Percentiles rank a stretch among this genome's conserved stretches.
These are phyloP conservation scores for Drosophila melanosoma DNA, from an alignment of 2,888 invertebrate species.

Conservation along the genomic window DNA sequence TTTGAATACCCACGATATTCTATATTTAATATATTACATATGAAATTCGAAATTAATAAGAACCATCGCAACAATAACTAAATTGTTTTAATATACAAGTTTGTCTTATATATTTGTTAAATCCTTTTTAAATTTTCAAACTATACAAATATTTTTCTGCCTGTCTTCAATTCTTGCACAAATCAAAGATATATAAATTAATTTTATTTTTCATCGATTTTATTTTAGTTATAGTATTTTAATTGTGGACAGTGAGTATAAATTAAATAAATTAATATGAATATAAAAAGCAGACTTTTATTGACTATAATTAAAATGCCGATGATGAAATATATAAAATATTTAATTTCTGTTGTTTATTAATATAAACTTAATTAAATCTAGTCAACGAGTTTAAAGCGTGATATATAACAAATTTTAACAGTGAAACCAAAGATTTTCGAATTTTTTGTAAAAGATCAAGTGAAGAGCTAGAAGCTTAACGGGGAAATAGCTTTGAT, in stretches of 20 bases:
- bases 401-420: background rate
- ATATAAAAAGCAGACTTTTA: background rate
- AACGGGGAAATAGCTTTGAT: constrained; percentile 54
- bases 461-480: constrained; percentile 10
- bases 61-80: background rate
- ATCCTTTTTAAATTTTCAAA: background rate
- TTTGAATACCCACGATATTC: background rate
- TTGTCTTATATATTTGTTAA: background rate
- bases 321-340: background rate
- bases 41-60: background rate
- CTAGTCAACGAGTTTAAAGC: background rate
- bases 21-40: background rate
- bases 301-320: background rate
- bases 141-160: background rate
- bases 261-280: background rate
- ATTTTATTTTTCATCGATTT: too few species aligned
- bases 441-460: background rate
- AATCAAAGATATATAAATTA: background rate
- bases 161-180: background rate
- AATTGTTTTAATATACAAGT: background rate
- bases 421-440: background rate
- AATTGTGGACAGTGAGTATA: background rate
- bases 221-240: background rate
- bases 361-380: background rate
- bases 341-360: background rate